Base-by-base conservation (phyloP, 1,140 invertebrate genomes). In the Cydia splendana region DNA sequence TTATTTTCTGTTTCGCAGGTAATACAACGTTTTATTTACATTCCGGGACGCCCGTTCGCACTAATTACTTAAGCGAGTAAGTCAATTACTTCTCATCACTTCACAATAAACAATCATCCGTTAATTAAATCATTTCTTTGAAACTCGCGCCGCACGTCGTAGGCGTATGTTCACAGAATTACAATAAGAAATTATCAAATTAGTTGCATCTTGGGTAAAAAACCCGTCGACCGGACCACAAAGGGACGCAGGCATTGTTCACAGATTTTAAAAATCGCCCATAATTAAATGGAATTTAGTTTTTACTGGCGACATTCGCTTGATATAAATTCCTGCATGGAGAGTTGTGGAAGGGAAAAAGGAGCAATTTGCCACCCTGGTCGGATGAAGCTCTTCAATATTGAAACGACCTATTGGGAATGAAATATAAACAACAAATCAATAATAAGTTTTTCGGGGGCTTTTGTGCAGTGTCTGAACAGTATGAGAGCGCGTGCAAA, bases 131-230 rank as follows among this genome's bases (percentile, higher is more conserved):
- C 34, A 71, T 71, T 71, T 71, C 67, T 18, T 42, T 42, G 67
- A 71, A 71, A 71, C 38, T 12, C 34, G 12, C 24, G 65, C 45
- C 67, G 30, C 34, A 71, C 7, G 67, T 71, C 9, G 67, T 71
- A 71, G 15, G 12, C 28, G 30, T 15, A n/a, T 42, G 38, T 77
- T 62, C 62, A 75, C 42, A 62, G 34, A 77, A 87, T 87, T 84
- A 83, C 84, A 88, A 90, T 88, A 91, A 88, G 89, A 88, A 91
- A 90, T 93, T 93, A 93, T 91, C 89, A 93, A 93, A 93, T 92
- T 91, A 93, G 83, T 83, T 88, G 88, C 84, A 86, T 90, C 86
- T 83, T 4, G 51, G 83, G 85, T 85, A 84, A 91, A 91, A 91
- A 93, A 91, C 82, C 79, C 79, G 79, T 76, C 83, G 82, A 65